Conservation (phyloP, 2,888 invertebrate genomes). For the Yponomeuta plumbellus region DNA sequence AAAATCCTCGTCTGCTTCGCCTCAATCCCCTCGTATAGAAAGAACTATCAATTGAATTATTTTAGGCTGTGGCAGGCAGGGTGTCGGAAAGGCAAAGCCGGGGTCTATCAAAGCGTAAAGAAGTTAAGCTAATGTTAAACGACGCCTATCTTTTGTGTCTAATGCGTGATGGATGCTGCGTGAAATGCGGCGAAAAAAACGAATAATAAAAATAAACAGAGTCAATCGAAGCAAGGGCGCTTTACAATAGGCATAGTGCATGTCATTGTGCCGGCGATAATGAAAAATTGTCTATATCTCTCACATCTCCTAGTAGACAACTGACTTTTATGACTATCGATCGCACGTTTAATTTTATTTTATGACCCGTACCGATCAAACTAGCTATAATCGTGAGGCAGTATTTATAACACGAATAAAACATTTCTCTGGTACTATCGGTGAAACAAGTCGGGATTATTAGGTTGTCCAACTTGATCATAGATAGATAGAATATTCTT, state of each 20-base stretch:
- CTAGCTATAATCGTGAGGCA: constrained; percentile 6
- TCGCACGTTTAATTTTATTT: constrained; percentile 30
- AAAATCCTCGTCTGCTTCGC: constrained; percentile 42
- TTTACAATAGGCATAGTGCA: constrained; percentile 44
- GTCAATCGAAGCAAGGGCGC: constrained; percentile 44
- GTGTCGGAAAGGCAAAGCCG: constrained; percentile 19
- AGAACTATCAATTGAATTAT: constrained; percentile 41
- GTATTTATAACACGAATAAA: neutral
- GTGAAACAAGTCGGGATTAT: no score
- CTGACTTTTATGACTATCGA: constrained; percentile 58
- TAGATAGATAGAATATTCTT: no score
- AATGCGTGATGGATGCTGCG: constrained; percentile 67
- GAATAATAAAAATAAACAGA: constrained; percentile 52
- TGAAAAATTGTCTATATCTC: constrained; percentile 56
- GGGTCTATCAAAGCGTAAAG: constrained; percentile 71
- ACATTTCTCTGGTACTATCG: neutral
- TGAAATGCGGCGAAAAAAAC: constrained; percentile 51
- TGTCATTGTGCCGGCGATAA: constrained; percentile 46
- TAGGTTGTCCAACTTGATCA: no score
- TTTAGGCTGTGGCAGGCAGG: constrained; percentile 38
- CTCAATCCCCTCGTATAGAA: constrained; percentile 41
- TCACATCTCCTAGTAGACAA: constrained; percentile 43
- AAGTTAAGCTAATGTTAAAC: constrained; percentile 74
- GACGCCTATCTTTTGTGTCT: constrained; percentile 73
- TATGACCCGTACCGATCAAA: constrained; percentile 14